Conservation (phyloP, 2,113 vertebrate genomes). For the Nettapus auritus region DNA sequence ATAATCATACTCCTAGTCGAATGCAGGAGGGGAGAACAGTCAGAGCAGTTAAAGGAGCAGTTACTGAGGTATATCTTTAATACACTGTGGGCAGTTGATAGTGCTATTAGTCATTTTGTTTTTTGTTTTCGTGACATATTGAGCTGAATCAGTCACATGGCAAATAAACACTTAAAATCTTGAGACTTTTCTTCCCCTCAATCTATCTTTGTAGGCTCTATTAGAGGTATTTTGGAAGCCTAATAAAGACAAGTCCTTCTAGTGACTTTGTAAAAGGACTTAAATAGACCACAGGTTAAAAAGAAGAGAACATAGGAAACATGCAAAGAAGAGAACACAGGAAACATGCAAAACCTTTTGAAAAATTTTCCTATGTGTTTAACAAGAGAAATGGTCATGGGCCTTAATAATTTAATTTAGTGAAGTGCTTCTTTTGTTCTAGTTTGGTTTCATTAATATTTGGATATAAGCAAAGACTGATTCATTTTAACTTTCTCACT, state of each 20-base stretch:
- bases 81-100: not conserved
- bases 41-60: not conserved
- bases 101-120: constrained; percentile 25
- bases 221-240: not conserved
- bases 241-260: not conserved
- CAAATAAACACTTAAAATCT: not conserved
- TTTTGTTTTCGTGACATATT: constrained; percentile 23
- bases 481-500: not conserved
- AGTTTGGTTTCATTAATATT: not conserved
- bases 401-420: not conserved
- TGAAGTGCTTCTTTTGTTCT: not conserved
- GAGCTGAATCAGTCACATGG: not conserved
- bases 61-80: not conserved
- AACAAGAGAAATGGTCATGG: not conserved
- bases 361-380: not conserved
- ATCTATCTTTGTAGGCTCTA: not conserved
- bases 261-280: not conserved
- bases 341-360: not conserved
- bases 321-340: not conserved
- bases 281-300: not conserved
- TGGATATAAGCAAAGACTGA: not conserved
- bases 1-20: not conserved
- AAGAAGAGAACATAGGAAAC: not conserved
- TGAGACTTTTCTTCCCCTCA: not conserved
- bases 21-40: not conserved